Evolutionary conservation across 2,888 invertebrate species (phyloP).

Genomic region (Scaptomyza parva): DNA sequence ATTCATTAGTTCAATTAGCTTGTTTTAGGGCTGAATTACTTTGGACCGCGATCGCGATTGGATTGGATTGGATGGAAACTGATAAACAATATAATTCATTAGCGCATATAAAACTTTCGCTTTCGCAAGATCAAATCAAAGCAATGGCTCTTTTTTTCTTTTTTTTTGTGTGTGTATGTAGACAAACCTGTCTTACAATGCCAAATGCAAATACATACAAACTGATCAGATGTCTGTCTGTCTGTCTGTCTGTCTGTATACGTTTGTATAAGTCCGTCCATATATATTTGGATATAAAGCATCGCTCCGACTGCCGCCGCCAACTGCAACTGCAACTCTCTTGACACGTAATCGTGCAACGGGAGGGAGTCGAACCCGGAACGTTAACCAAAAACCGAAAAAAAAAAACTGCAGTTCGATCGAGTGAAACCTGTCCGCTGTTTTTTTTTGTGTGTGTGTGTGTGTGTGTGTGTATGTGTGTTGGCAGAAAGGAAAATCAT

Average conservation of each 20-base stretch:
- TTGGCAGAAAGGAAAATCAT: constrained; percentile 73
- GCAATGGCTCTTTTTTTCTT: constrained; percentile 39
- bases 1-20: constrained; percentile 74
- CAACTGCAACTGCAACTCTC: constrained; percentile 34
- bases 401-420: constrained; percentile 49
- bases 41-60: constrained; percentile 26
- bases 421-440: constrained; percentile 77
- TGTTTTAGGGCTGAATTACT: constrained; percentile 28
- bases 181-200: constrained; percentile 67
- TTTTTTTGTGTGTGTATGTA: constrained; percentile 27
- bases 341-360: constrained; percentile 71
- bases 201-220: constrained; percentile 71
- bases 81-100: constrained; percentile 77
- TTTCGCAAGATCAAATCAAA: constrained; percentile 78
- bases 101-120: constrained; percentile 76
- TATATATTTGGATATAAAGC: constrained; percentile 43
- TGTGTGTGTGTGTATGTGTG: not conserved
- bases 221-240: constrained; percentile 7
- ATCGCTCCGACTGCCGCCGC: no score
- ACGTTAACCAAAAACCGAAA: constrained; percentile 50
- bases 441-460: constrained; percentile 1
- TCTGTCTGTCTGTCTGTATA: constrained; percentile 11
- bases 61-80: constrained; percentile 36
- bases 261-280: no score
- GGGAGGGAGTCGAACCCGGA: constrained; percentile 72